Base-by-base conservation (phyloP, 2,888 invertebrate genomes). In the Euclidia mi region DNA sequence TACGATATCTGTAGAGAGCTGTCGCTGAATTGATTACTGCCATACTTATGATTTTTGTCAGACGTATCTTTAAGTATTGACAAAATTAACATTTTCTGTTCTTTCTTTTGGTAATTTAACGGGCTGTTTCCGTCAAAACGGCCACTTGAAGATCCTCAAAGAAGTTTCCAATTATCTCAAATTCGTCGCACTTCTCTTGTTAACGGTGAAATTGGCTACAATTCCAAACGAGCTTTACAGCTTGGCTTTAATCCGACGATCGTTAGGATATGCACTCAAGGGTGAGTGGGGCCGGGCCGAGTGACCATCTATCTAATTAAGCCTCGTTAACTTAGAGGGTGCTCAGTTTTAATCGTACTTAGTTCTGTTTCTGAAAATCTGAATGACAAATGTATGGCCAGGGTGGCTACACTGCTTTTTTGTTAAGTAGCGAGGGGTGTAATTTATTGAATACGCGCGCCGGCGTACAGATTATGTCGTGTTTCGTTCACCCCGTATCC, bases 271-370 rank as follows among this genome's bases (percentile, higher is more conserved):
- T 76, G 70, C 73, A 58, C 69, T 72, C 65, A 37, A 64, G 52
- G 56, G 37, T 59, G 60, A 68, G 64, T 51, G 68, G 58, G 56
- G 60, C 62, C 65, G 59, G 53, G 43, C 62, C 60, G 65, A 68
- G 68, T 73, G 79, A 75, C 78, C 81, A 85, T 86, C 84, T 76
- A 78, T 87, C 87, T 84, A 73, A 49, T 76, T 71, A 76, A 82
- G 86, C 78, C 81, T 87, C 86, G 84, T 87, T 86, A 87, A 74
- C 79, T 79, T 71, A 73, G 71, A 78, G 72, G 70, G 79, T 77
- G 67, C 76, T 81, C 74, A 65, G 70, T 82, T 87, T 84, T 84
- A 85, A 85, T 84, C 84, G 79, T 69, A 53, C 49, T 62, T 71
- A 76, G 76, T 77, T 70, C 67, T 76, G 75, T 69, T 73, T 59